These are phyloP conservation scores for Mugil cephalus DNA, from an alignment of 2,113 vertebrate species.

Conservation along the genomic window DNA sequence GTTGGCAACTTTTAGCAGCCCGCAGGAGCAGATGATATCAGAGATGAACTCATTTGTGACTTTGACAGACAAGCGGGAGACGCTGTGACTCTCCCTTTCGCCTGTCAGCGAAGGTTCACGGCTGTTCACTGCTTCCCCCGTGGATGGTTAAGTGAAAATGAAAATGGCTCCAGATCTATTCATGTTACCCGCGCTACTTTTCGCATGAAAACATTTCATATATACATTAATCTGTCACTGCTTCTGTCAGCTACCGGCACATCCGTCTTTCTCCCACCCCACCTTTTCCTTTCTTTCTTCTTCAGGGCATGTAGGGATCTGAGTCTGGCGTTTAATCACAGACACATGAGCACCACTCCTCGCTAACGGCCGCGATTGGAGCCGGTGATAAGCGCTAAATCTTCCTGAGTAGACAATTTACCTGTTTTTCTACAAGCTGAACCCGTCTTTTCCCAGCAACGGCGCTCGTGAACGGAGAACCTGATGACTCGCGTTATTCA, in stretches of 20 bases:
- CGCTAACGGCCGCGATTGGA: conserved; percentile 33
- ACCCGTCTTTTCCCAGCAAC: neutral
- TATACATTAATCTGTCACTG: no score
- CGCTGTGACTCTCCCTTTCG: neutral
- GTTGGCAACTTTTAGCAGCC: conserved; percentile 46
- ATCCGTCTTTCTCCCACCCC: neutral
- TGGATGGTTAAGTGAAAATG: no score
- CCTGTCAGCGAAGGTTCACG: no score
- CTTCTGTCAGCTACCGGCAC: neutral
- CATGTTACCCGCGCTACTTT: no score
- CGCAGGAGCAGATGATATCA: conserved; percentile 51
- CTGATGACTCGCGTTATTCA: conserved; percentile 6
- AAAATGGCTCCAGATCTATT: no score
- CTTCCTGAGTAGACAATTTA: neutral
- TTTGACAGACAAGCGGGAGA: conserved; percentile 17
- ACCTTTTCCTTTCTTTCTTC: conserved; percentile 31
- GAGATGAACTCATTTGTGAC: conserved; percentile 46
- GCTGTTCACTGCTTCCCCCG: no score
- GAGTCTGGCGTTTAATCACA: conserved; percentile 16
- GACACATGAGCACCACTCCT: conserved; percentile 20
- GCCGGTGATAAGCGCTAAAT: conserved; percentile 39
- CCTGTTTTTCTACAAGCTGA: conserved; percentile 14
- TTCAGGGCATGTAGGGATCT: conserved; percentile 2
- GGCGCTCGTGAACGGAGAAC: neutral
- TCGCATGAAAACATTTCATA: no score